These are phyloP conservation scores for Anguilla anguilla DNA, from an alignment of 2,797 vertebrate genomes.

Conservation along the genomic window DNA sequence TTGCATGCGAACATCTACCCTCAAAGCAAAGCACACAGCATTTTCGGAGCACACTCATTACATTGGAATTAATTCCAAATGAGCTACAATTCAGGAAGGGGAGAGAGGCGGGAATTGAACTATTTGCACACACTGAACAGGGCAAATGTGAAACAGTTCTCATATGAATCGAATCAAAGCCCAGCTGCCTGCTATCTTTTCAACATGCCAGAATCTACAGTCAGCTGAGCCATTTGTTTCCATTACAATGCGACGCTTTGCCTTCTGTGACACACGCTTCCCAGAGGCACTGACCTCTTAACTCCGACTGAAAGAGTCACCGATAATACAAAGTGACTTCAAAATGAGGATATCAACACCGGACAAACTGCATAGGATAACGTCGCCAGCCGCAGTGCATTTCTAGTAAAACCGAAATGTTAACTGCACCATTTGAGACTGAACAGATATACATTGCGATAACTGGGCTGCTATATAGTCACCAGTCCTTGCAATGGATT, in stretches of 20 bases:
- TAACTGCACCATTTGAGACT: not conserved
- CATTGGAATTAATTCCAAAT: not conserved
- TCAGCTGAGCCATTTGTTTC: not conserved
- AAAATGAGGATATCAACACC: not conserved
- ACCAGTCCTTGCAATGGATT: not conserved
- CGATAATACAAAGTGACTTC: not conserved
- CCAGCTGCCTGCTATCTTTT: not conserved
- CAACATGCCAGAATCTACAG: not conserved
- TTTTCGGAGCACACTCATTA: not conserved
- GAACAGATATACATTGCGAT: not conserved
- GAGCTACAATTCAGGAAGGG: not conserved
- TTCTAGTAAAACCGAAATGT: not conserved
- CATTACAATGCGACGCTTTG: not conserved
- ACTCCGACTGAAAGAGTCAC: not conserved
- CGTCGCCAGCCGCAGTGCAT: not conserved
- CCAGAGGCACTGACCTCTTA: not conserved
- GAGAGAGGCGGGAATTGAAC: not conserved
- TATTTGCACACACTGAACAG: not conserved
- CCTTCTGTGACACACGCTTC: not conserved
- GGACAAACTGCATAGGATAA: not conserved
- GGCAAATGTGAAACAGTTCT: conserved; percentile 16
- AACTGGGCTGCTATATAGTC: not conserved
- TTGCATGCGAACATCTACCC: not conserved
- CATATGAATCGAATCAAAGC: conserved; percentile 13
- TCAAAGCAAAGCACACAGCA: not conserved